phyloP scores from a whole-genome alignment of 2,113 vertebrate genomes.

The Eretmochelys imbricata region DNA sequence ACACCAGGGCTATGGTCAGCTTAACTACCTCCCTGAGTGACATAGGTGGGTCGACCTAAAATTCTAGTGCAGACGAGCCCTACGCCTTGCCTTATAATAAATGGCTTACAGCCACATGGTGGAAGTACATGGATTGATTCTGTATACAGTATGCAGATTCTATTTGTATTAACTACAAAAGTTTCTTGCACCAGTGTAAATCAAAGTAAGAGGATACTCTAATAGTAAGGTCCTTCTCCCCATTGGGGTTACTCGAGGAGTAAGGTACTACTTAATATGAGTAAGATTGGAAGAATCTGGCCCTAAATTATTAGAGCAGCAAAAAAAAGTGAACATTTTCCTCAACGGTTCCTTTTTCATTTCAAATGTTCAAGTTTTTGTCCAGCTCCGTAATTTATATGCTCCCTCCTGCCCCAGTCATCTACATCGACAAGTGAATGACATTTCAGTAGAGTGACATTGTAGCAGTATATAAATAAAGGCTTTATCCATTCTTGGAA shows the following conservation, averaged over 20 bases:
- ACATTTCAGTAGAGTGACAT: constrained; percentile 57
- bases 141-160: not conserved
- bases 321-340: not conserved
- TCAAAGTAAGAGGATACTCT: not conserved
- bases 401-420: constrained; percentile 22
- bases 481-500: constrained; percentile 58
- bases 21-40: not conserved
- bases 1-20: not conserved
- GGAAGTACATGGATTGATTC: too few relatives aligned
- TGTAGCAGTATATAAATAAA: constrained; percentile 51
- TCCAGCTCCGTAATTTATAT: constrained; percentile 20
- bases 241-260: not conserved
- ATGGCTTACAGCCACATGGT: not conserved
- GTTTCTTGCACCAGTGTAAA: not conserved
- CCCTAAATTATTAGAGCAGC: not conserved
- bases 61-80: not conserved
- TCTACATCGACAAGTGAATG: constrained; percentile 50
- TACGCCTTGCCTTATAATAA: not conserved
- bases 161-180: not conserved
- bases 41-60: not conserved
- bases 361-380: not conserved
- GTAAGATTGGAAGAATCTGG: not conserved
- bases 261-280: not conserved
- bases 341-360: not conserved
- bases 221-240: not conserved